Percentiles rank a stretch among this genome's conserved stretches.
phyloP scores from a whole-genome alignment of 2,797 vertebrate species.

The Lagorchestes hirsutus region DNA sequence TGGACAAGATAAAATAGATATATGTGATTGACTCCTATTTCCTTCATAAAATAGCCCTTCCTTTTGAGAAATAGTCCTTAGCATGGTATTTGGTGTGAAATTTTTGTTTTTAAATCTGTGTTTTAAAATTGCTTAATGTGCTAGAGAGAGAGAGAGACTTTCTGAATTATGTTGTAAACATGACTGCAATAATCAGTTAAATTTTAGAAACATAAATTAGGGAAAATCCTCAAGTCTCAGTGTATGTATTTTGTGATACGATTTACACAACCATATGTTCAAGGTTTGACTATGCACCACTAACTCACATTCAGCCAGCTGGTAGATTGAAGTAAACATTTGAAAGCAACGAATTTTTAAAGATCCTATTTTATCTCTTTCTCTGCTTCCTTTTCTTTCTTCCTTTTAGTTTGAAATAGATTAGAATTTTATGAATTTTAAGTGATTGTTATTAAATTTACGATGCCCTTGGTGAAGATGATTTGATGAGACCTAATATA shows the following conservation, averaged over 20 bases:
- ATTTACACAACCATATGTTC: constrained; percentile 35
- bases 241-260: constrained; percentile 70
- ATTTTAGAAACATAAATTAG: constrained; percentile 47
- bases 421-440: constrained; percentile 54
- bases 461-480: constrained; percentile 37
- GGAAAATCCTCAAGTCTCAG: constrained; percentile 72
- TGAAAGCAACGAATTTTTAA: constrained; percentile 58
- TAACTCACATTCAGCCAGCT: constrained; percentile 78
- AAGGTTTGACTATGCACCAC: constrained; percentile 56
- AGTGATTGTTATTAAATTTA: constrained; percentile 45
- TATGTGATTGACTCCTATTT: not conserved
- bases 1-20: not conserved
- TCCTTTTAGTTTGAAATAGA: constrained; percentile 12
- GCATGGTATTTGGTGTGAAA: not conserved
- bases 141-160: not conserved
- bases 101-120: not conserved
- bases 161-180: not conserved
- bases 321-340: constrained; percentile 78
- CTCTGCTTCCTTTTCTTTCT: constrained; percentile 65
- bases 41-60: not conserved
- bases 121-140: constrained; percentile 1
- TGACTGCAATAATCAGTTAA: constrained; percentile 17
- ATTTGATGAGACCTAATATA: constrained; percentile 5
- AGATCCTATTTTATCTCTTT: constrained; percentile 57
- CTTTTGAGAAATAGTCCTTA: no score